phyloP scores from a whole-genome alignment of 2,888 invertebrate species.

The Villa cingulata region DNA sequence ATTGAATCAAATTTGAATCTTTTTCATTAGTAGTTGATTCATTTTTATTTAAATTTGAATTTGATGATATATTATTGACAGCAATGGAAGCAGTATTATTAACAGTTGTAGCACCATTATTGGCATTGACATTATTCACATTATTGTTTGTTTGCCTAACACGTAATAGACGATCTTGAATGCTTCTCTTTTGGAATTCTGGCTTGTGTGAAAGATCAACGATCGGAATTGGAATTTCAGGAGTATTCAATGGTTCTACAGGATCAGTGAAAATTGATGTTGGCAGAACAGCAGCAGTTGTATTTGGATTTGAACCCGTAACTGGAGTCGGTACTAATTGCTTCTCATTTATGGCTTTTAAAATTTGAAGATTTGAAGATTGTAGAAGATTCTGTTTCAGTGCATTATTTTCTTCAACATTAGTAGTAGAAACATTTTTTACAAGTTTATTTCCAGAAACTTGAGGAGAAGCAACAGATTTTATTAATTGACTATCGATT shows the following conservation, averaged over 20 bases:
- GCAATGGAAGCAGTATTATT: not conserved
- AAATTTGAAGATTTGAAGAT: too few species aligned
- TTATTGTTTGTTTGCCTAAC: constrained; percentile 5
- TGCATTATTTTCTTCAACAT: too few species aligned
- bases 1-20: too few species aligned
- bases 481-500: too few species aligned
- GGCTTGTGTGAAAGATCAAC: constrained; percentile 13
- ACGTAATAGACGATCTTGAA: constrained; percentile 13
- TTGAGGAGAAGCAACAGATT: not conserved
- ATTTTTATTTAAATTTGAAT: too few species aligned
- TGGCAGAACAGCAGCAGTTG: not conserved
- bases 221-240: constrained; percentile 3
- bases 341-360: not conserved
- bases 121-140: not conserved
- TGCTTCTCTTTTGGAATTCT: constrained; percentile 13
- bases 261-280: constrained; percentile 1
- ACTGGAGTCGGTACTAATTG: not conserved
- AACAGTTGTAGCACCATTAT: not conserved
- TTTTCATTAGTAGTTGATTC: too few species aligned
- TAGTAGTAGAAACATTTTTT: not conserved
- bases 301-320: not conserved
- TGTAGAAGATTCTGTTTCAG: too few species aligned
- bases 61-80: not conserved
- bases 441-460: not conserved
- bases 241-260: constrained; percentile 2